These are phyloP conservation scores for Mylabris phalerata DNA, from an alignment of 1,140 invertebrate species.

Conservation along the genomic window DNA sequence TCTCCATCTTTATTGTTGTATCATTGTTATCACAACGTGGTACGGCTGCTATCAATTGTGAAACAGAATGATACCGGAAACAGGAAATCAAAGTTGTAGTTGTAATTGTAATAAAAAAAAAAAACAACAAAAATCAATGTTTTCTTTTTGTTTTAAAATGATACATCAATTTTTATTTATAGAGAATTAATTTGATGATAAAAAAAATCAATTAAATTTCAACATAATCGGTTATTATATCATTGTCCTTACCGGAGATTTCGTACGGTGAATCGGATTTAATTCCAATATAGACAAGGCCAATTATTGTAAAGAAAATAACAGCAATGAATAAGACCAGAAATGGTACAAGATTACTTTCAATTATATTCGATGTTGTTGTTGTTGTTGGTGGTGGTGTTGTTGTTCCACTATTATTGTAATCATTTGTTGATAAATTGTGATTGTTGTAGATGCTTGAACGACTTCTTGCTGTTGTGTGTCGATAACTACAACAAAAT, in stretches of 20 bases:
- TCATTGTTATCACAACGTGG: conserved; percentile 32
- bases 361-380: conserved; percentile 41
- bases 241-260: conserved; percentile 31
- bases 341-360: conserved; percentile 59
- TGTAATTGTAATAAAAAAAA: no score
- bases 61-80: no score
- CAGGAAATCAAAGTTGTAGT: no score
- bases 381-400: conserved; percentile 45
- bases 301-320: conserved; percentile 58
- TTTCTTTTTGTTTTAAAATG: no score
- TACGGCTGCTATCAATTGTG: neutral
- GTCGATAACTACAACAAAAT: conserved; percentile 19
- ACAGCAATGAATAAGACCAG: conserved; percentile 52
- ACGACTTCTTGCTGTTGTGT: conserved; percentile 34
- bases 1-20: conserved; percentile 39
- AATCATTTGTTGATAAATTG: no score
- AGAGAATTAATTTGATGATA: no score
- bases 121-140: no score
- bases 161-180: no score
- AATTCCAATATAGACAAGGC: conserved; percentile 60
- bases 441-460: conserved; percentile 32
- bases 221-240: neutral
- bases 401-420: conserved; percentile 9
- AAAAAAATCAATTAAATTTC: no score
- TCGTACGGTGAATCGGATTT: conserved; percentile 32